Base-by-base conservation (phyloP, 2,888 invertebrate species). In the Agriotes lineatus region DNA sequence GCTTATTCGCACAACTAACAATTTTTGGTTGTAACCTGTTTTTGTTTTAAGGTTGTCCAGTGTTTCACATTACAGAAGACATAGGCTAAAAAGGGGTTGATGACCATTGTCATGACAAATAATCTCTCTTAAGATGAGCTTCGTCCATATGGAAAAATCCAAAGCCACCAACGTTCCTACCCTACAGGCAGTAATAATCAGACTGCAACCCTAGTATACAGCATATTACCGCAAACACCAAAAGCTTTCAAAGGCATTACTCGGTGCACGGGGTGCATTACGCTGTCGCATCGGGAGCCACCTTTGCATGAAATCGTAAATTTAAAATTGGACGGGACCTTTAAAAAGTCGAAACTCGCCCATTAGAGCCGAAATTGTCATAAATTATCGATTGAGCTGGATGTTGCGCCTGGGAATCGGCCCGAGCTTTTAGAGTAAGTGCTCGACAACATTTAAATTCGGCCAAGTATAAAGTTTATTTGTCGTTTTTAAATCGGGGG, bases 381-480 rank as follows among this genome's bases (percentile, higher is more conserved):
- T 83, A 83, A 83, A 83, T 83, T 76, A 78, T 75, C 81, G 79
- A 83, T 82, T 80, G 80, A 80, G 82, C 80, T 79, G 81, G 79
- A 81, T 81, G 69, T 72, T 77, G 71, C 77, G 78, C 78, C 70
- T 77, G 79, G 80, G 79, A 78, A 77, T 79, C 74, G 75, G 75
- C 68, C 72, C 71, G 76, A 74, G 75, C 74, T 74, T 76, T 82
- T 81, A 82, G 74, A 80, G 78, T 82, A 83, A 82, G 82, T 82
- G 82, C 82, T 77, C 71, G 75, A 76, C 77, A 76, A 77, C 81
- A 79, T 82, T 81, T 77, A 76, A 79, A 77, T 75, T 77, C 82
- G 80, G 76, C 79, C 79, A 79, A 80, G 82, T 82, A 80, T 81
- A 78, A 82, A 83, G 81, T 82, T 82, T 83, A 82, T 83, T 82